Evolutionary conservation across 2,797 vertebrate genomes (phyloP).

Genomic region (Choloepus didactylus): DNA sequence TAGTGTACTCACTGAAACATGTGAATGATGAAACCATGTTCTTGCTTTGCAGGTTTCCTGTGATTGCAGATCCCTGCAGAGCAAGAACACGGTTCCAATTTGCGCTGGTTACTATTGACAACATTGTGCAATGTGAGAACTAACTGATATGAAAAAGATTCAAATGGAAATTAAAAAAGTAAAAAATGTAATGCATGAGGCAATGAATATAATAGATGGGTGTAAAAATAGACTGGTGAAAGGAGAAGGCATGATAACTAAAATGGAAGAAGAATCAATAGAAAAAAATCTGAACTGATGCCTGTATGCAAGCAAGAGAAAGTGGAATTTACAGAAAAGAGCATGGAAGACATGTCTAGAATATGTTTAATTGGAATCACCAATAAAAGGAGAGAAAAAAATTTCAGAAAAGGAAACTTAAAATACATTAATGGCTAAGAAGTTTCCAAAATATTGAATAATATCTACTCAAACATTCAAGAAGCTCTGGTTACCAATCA

Average conservation of each 20-base stretch:
- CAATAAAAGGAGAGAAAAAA: neutral
- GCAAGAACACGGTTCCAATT: neutral
- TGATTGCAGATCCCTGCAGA: neutral
- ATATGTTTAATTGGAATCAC: neutral
- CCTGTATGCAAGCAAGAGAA: neutral
- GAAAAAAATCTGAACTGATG: neutral
- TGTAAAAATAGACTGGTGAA: neutral
- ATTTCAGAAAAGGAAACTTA: neutral
- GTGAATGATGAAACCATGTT: neutral
- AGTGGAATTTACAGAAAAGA: neutral
- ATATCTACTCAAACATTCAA: neutral
- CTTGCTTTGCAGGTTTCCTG: neutral
- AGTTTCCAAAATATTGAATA: neutral
- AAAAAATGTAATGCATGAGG: neutral
- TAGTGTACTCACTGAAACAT: neutral
- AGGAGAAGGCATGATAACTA: neutral
- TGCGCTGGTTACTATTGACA: neutral
- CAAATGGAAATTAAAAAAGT: constrained; percentile 20
- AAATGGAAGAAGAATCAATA: neutral
- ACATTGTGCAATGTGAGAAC: neutral
- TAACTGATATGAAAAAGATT: neutral
- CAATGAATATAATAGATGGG: neutral
- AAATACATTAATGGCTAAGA: neutral
- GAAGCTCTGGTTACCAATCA: neutral
- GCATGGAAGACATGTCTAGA: neutral